Base-by-base conservation (phyloP, 2,888 invertebrate species). In the Parnassius apollo region DNA sequence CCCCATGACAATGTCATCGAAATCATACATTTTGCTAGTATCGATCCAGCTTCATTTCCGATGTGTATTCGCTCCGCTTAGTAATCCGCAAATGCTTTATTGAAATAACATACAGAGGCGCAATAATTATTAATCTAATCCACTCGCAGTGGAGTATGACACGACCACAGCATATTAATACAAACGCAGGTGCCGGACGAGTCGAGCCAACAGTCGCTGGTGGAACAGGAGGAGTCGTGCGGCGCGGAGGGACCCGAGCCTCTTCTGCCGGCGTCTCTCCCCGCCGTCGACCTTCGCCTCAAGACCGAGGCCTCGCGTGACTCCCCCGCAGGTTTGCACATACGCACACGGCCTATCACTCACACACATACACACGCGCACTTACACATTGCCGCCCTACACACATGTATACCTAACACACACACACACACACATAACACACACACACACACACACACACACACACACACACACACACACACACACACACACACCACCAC, bases 101-200 rank as follows among this genome's bases (percentile, higher is more conserved):
- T 46, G 46, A 46, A 12, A n/a, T 8, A 46, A 46, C 46, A 4
- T n/a, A 46, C n/a, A 11, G 11, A 11, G 46, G n/a, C 46, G 46
- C 46, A 35, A 35, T 35, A 7, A 35, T 46, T n/a, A 46, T n/a
- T 11, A 11, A 45, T 46, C 46, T 12, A 46, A n/a, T 46, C 12
- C 46, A 12, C 46, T n/a, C 4, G 3, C 46, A 44, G 48, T 13
- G 13, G 13, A 13, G 48, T 12, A 3, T 48, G 48, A 13, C 13
- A 42, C 44, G 53, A 57, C 18, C 18, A 18, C 18, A 18, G 18
- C 53, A 44, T 46, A 22, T 48, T 54, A 88, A 85, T 48, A 76
- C 93, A 53, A 93, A 93, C 68, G 55, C 94, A 96, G 86, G 87
- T 95, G 55, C 81, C 94, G 49, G 96, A 96, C 78, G 96, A 96